Evolutionary conservation across 2,888 invertebrate species (phyloP).

Genomic region (Trachelus troglodyta): DNA sequence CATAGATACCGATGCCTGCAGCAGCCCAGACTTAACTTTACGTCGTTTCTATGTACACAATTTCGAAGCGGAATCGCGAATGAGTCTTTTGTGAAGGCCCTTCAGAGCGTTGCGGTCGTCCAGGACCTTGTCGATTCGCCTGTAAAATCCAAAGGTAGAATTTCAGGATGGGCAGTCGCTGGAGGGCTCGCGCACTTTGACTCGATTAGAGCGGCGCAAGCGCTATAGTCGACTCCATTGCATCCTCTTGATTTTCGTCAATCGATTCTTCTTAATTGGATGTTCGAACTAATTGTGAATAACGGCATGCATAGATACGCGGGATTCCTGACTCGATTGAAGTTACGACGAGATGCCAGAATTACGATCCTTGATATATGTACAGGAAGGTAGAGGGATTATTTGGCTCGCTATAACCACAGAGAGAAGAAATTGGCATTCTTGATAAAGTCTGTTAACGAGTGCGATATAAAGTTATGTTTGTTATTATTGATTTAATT

Average conservation of each 20-base stretch:
- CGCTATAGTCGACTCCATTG: not conserved
- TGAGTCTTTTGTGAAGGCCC: constrained; percentile 10
- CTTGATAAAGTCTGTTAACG: too few species aligned
- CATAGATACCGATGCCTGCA: constrained; percentile 21
- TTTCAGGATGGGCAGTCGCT: not conserved
- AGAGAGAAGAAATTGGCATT: too few species aligned
- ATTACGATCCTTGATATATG: not conserved
- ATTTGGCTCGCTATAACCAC: not conserved
- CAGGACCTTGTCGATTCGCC: not conserved
- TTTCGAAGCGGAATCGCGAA: constrained; percentile 26
- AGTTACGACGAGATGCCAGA: not conserved
- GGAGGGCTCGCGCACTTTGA: not conserved
- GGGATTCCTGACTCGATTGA: not conserved
- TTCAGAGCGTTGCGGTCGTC: constrained; percentile 6
- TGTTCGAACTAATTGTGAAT: not conserved
- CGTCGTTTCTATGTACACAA: constrained; percentile 26
- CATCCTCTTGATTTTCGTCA: not conserved
- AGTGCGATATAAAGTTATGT: not conserved
- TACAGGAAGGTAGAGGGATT: not conserved
- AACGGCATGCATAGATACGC: not conserved
- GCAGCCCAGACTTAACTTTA: constrained; percentile 13
- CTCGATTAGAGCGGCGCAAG: not conserved
- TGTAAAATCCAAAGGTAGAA: not conserved
- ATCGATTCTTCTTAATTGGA: not conserved
- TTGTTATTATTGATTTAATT: not conserved